These are phyloP conservation scores for Tanypteryx hageni DNA, from an alignment of 2,888 invertebrate species.

Conservation along the genomic window DNA sequence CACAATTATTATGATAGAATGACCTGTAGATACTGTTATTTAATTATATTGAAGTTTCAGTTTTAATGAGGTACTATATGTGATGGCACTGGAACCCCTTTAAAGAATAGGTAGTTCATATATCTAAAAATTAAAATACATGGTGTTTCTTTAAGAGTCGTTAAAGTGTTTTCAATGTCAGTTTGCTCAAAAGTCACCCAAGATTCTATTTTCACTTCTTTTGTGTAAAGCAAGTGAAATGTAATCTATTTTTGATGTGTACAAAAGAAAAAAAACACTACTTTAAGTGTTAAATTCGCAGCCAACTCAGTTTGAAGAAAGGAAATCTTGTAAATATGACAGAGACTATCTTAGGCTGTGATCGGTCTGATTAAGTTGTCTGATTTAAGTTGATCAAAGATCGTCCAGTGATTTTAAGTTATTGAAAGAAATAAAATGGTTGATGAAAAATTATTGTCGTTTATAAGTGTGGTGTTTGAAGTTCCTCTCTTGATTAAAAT, in stretches of 20 bases:
- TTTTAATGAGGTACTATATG: slow-evolving; percentile 65
- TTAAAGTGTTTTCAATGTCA: slow-evolving; percentile 69
- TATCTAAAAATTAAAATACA: slow-evolving; percentile 65
- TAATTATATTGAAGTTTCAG: slow-evolving; percentile 65
- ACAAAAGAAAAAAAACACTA: slow-evolving; percentile 67
- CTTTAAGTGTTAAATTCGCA: slow-evolving; percentile 66
- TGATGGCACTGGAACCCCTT: slow-evolving; percentile 59
- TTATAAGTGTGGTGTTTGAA: slow-evolving; percentile 60
- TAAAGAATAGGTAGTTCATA: slow-evolving; percentile 60
- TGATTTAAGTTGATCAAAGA: slow-evolving; percentile 69
- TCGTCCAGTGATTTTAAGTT: slow-evolving; percentile 70
- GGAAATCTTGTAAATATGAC: slow-evolving; percentile 69
- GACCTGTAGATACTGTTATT: slow-evolving; percentile 68
- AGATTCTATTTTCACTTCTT: slow-evolving; percentile 70
- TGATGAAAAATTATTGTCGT: slow-evolving; percentile 69
- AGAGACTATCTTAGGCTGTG: slow-evolving; percentile 70
- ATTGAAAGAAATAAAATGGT: slow-evolving; percentile 70
- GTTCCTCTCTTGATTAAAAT: slow-evolving; percentile 20
- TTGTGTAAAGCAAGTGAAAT: slow-evolving; percentile 68
- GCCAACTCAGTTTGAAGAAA: slow-evolving; percentile 65
- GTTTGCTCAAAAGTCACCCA: slow-evolving; percentile 70
- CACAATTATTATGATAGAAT: slow-evolving; percentile 65
- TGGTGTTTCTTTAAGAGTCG: slow-evolving; percentile 61
- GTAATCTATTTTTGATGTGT: slow-evolving; percentile 69
- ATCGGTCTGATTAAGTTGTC: slow-evolving; percentile 70